Percentiles rank a stretch among this genome's conserved stretches.
phyloP scores from a whole-genome alignment of 2,797 vertebrate genomes.

The Alectoris magna region DNA sequence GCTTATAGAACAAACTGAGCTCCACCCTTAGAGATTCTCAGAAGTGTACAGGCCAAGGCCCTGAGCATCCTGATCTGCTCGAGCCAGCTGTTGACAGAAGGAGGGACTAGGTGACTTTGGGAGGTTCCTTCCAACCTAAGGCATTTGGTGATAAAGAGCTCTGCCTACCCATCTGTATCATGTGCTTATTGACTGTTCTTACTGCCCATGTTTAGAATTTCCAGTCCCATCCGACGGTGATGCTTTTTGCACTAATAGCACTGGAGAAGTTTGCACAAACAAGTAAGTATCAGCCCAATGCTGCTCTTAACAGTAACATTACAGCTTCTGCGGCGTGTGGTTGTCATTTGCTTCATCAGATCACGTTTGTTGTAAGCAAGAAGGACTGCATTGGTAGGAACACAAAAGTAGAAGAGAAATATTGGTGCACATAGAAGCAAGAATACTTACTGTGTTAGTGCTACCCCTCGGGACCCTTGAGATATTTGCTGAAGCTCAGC shows the following conservation, averaged over 20 bases:
- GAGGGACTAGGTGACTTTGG: background rate
- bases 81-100: background rate
- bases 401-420: background rate
- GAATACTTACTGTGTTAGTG: background rate
- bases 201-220: conserved; percentile 85
- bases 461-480: background rate
- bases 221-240: conserved; percentile 96
- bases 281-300: conserved; percentile 84
- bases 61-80: background rate
- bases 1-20: background rate
- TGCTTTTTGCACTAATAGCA: conserved; percentile 99
- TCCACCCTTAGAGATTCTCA: background rate
- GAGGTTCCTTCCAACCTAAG: background rate
- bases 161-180: background rate
- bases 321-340: background rate
- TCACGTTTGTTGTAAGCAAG: background rate
- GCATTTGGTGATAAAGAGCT: background rate
- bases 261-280: conserved; percentile 99
- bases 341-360: background rate
- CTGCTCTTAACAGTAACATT: background rate
- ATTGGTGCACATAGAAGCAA: background rate
- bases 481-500: background rate
- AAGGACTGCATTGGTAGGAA: background rate
- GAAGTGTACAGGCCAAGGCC: background rate
- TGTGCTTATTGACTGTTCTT: conserved; percentile 7